Evolutionary conservation across 2,797 vertebrate species (phyloP).

Genomic region (Rachycentron canadum): DNA sequence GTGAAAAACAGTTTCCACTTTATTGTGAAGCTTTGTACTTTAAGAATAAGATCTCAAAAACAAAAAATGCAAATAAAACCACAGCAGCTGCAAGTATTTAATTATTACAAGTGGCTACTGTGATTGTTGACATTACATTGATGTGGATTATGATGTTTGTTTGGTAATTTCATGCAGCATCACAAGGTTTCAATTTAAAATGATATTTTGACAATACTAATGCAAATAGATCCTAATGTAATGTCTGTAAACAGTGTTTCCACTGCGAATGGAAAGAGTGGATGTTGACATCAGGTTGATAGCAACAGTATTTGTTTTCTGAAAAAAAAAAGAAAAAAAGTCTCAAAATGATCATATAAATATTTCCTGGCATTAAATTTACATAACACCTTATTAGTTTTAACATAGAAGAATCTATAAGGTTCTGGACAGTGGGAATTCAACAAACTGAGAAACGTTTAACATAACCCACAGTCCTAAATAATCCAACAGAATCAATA

Average conservation of each 20-base stretch:
- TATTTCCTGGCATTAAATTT: background rate
- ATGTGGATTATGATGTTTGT: too few species aligned
- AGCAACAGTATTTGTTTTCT: background rate
- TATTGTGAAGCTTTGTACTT: too few species aligned
- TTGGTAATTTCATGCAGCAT: background rate
- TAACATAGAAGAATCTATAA: background rate
- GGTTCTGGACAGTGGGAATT: background rate
- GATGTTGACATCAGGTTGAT: background rate
- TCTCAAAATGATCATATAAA: too few species aligned
- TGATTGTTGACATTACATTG: too few species aligned
- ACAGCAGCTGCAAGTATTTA: too few species aligned
- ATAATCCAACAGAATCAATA: too few species aligned
- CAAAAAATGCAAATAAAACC: background rate
- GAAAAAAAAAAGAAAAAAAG: too few species aligned
- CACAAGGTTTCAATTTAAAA: background rate
- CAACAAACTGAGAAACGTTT: background rate
- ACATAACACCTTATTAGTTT: background rate
- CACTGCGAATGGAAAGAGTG: background rate
- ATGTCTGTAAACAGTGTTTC: background rate
- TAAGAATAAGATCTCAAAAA: background rate
- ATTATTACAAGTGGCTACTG: too few species aligned
- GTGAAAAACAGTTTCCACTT: background rate
- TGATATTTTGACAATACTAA: background rate
- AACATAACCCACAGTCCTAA: background rate
- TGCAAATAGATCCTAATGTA: background rate